These are phyloP conservation scores for Zaprionus davidi DNA, from an alignment of 1,140 invertebrate genomes.

Conservation along the genomic window DNA sequence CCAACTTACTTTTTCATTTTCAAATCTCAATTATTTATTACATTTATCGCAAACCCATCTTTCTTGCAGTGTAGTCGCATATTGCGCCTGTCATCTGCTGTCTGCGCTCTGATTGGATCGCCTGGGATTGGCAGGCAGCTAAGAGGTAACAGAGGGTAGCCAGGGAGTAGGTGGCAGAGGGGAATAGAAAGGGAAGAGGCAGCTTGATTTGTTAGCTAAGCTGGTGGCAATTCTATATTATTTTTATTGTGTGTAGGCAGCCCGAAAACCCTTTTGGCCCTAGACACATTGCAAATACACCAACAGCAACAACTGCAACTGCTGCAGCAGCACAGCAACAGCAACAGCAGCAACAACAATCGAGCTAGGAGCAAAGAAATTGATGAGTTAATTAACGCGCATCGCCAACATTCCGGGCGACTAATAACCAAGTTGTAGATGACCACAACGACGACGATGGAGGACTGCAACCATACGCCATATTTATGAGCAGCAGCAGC, in stretches of 20 bases:
- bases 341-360: conserved; percentile 22
- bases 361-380: conserved; percentile 59
- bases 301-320: not conserved
- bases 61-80: not conserved
- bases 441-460: conserved; percentile 52
- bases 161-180: not conserved
- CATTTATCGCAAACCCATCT: too few relatives aligned
- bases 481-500: conserved; percentile 72
- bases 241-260: conserved; percentile 36
- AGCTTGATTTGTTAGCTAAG: conserved; percentile 5
- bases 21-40: not conserved
- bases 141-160: not conserved
- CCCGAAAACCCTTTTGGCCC: conserved; percentile 57
- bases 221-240: not conserved
- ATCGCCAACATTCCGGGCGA: conserved; percentile 80
- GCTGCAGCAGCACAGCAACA: conserved; percentile 49
- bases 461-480: conserved; percentile 49
- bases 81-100: conserved; percentile 1
- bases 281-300: not conserved
- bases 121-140: not conserved
- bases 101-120: conserved; percentile 7
- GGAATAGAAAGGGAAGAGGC: not conserved
- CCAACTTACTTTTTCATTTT: not conserved
- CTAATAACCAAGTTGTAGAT: conserved; percentile 82
- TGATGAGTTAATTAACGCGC: conserved; percentile 83